phyloP scores from a whole-genome alignment of 1,140 invertebrate species.

The Eciton burchellii region DNA sequence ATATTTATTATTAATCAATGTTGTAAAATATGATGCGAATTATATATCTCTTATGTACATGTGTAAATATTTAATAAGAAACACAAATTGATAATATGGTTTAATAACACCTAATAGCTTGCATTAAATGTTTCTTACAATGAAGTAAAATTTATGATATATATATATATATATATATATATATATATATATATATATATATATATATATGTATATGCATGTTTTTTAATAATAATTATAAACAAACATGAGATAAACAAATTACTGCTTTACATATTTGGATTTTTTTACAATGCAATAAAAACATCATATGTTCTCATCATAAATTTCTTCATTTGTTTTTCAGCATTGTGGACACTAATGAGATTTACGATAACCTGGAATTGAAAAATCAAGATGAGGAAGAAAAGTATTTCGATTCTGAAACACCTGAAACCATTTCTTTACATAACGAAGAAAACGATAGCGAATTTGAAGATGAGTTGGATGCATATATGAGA shows the following conservation, averaged over 20 bases:
- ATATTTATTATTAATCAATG: conserved; percentile 45
- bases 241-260: background rate
- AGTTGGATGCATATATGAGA: conserved; percentile 91
- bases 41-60: background rate
- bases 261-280: conserved; percentile 12
- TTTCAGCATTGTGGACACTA: conserved; percentile 89
- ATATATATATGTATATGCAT: conserved; percentile 14
- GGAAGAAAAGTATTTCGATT: conserved; percentile 96
- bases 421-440: conserved; percentile 88
- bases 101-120: conserved; percentile 1
- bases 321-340: conserved; percentile 58
- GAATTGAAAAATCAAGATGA: conserved; percentile 90
- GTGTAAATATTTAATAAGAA: background rate
- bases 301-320: too few species aligned
- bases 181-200: too few species aligned
- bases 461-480: conserved; percentile 87
- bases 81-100: conserved; percentile 4
- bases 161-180: background rate
- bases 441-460: conserved; percentile 84
- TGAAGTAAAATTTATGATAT: background rate
- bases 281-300: background rate
- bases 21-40: background rate
- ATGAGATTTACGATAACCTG: conserved; percentile 92
- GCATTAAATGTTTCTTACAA: conserved; percentile 2
- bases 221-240: conserved; percentile 29